Conservation (phyloP, 2,888 invertebrate species). For the Andrena chrysosceles region DNA sequence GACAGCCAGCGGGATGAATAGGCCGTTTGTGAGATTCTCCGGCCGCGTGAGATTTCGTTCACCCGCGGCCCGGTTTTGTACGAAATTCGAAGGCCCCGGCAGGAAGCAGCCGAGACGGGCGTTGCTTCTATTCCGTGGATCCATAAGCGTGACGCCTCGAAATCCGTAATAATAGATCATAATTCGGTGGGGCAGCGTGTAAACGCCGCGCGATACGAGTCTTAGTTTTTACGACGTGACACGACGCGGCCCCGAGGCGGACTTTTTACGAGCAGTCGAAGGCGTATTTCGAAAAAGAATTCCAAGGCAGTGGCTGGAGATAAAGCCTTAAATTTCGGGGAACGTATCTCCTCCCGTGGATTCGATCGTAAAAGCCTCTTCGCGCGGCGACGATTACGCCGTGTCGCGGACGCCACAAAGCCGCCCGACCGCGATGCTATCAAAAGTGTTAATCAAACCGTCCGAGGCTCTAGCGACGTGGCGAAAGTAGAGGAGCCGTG, state of each 20-base stretch:
- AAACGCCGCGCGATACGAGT: conserved; percentile 45
- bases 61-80: conserved; percentile 26
- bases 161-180: conserved; percentile 54
- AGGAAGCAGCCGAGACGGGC: conserved; percentile 24
- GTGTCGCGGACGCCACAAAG: conserved; percentile 54
- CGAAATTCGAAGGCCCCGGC: conserved; percentile 21
- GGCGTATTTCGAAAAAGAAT: conserved; percentile 63
- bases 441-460: conserved; percentile 50
- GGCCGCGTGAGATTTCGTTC: conserved; percentile 57
- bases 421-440: conserved; percentile 18
- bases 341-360: conserved; percentile 63
- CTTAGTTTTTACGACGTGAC: conserved; percentile 63
- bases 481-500: conserved; percentile 36
- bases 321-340: conserved; percentile 67
- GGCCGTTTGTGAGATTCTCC: conserved; percentile 64
- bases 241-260: conserved; percentile 26
- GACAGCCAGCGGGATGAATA: conserved; percentile 71
- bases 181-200: conserved; percentile 29
- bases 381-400: conserved; percentile 40
- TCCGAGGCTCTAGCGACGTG: conserved; percentile 18
- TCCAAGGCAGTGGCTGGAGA: conserved; percentile 46
- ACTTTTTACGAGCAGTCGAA: conserved; percentile 63
- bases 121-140: neutral
- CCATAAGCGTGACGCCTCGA: neutral
- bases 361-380: conserved; percentile 64